Evolutionary conservation across 1,140 invertebrate genomes (phyloP), one percentile per base, ranked within the genome.

Genomic region (Zaprionus taronus): DNA sequence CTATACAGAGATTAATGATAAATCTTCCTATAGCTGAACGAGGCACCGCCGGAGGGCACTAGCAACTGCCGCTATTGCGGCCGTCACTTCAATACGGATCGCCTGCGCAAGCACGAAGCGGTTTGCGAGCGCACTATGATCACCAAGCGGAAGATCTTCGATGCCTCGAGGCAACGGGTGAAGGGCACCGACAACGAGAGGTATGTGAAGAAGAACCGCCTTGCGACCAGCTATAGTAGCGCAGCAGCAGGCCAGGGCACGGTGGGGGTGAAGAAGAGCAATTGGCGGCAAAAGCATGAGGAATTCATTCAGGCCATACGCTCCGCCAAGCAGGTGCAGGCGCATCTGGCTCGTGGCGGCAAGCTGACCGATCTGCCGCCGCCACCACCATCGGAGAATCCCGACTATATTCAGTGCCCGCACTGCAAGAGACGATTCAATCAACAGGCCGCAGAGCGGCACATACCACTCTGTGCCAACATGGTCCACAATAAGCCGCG

Each of bases 281-380:
- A 97, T 93, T 99, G 98, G 98, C 94, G 98, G 11, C 95, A 96
- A 91, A 97, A 98, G 87, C 98, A 99, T 93, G 97, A 99, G 91
- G 97, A 98, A 79, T 99, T 99, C 92, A 98, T 99, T 58, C 93
- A 95, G 67, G 95, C 97, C 0, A 98, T 99, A 68, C 94, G 97
- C 20, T 96, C 97, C 2, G 98, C 98, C 0, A 98, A 99, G 91
- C 94, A 96, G 87, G 96, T 97, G n/a, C 96, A 97, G 86, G 95
- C 95, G 1, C 95, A 98, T 92, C 93, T 99, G 69, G 97, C 96
- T 1, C 95, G 95, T 20, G 98, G 98, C 61, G 97, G 94, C n/a
- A 97, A 97, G 85, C 86, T 98, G 7, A 95, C 95, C 51, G 97
- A 98, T 93, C 94, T 99, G 38, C 97, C 98, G 0, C 98, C 98